phyloP scores from a whole-genome alignment of 2,888 invertebrate genomes.

The Folsomia manolachei region DNA sequence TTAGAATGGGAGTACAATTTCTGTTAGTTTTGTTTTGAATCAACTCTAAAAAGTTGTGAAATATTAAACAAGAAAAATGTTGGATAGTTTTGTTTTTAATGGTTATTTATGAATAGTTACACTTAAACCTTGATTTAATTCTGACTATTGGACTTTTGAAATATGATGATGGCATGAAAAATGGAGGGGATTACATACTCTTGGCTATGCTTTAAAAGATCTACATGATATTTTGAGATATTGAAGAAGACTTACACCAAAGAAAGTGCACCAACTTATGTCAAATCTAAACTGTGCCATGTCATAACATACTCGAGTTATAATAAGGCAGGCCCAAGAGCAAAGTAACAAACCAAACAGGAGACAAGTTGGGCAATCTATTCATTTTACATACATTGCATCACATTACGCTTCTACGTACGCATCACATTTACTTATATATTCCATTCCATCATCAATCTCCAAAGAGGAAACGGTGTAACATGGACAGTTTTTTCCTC shows the following conservation, averaged over 20 bases:
- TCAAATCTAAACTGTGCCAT: too few relatives aligned
- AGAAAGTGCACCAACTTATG: neutral
- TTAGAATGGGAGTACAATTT: too few relatives aligned
- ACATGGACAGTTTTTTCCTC: slow-evolving; percentile 8
- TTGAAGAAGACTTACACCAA: neutral
- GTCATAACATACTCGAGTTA: too few relatives aligned
- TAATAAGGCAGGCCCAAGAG: neutral
- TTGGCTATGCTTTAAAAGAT: neutral
- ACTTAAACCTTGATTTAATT: too few relatives aligned
- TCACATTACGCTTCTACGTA: slow-evolving; percentile 4
- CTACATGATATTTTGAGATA: neutral
- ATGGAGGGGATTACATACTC: neutral
- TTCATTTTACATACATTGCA: slow-evolving; percentile 3
- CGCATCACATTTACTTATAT: neutral
- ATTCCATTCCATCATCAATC: slow-evolving; percentile 17
- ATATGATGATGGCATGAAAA: neutral
- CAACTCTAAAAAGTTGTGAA: neutral
- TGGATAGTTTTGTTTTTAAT: too few relatives aligned
- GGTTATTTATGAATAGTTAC: too few relatives aligned
- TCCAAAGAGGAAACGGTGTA: slow-evolving; percentile 11
- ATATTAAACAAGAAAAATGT: too few relatives aligned
- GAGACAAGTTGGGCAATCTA: slow-evolving; percentile 4
- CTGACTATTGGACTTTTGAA: neutral
- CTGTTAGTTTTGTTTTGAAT: too few relatives aligned
- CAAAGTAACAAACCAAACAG: neutral